Evolutionary conservation across 2,797 vertebrate species (phyloP).

Genomic region (Catamblyrhynchus diadema): DNA sequence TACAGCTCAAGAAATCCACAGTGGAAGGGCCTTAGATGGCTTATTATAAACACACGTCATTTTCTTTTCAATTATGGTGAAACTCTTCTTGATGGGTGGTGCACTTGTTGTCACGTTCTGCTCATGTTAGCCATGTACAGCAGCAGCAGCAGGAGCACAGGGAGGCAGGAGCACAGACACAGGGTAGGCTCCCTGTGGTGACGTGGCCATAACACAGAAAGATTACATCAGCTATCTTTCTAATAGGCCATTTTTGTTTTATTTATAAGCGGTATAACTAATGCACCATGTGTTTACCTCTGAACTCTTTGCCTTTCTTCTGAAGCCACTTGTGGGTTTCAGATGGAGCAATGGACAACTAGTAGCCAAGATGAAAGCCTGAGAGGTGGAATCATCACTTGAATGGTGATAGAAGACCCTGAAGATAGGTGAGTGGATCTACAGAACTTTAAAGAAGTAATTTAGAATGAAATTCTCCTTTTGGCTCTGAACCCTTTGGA

Average conservation of each 20-base stretch:
- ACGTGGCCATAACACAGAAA: not conserved
- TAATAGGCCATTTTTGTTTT: not conserved
- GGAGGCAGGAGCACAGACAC: not conserved
- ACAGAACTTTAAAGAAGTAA: not conserved
- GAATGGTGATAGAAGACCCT: not conserved
- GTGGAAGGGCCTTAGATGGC: not conserved
- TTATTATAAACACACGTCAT: not conserved
- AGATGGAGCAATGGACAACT: not conserved
- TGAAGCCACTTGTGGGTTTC: not conserved
- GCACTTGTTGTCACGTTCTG: not conserved
- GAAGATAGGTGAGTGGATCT: not conserved
- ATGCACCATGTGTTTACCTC: not conserved
- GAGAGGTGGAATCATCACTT: not conserved
- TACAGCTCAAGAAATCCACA: not conserved
- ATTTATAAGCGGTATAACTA: not conserved
- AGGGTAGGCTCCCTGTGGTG: fast-evolving
- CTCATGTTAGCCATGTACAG: not conserved
- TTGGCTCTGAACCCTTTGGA: not conserved
- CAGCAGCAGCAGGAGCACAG: not conserved
- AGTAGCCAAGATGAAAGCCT: not conserved
- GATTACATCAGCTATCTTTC: not conserved
- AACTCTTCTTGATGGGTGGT: not conserved
- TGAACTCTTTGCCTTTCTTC: not conserved
- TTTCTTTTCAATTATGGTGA: not conserved
- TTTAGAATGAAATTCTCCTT: constrained; percentile 10